These are phyloP conservation scores for Eufriesea mexicana DNA, from an alignment of 1,140 invertebrate genomes.

Conservation along the genomic window DNA sequence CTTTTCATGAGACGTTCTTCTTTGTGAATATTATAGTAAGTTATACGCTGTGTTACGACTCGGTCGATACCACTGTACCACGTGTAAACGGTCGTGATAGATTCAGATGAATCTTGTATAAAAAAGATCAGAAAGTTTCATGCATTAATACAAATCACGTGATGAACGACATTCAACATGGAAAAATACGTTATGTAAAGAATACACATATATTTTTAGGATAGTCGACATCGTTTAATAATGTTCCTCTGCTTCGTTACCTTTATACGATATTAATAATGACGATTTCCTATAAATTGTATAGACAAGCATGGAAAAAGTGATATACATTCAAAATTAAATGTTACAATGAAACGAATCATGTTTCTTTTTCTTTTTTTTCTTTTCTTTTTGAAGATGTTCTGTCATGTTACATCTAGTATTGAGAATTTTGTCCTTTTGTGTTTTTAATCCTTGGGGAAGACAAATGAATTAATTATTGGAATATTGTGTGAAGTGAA, in stretches of 20 bases:
- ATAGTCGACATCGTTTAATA: slow-evolving; percentile 5
- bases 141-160: neutral
- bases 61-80: neutral
- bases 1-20: neutral
- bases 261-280: slow-evolving; percentile 11
- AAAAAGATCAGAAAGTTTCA: neutral
- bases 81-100: neutral
- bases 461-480: neutral
- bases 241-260: slow-evolving; percentile 38
- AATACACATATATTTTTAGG: slow-evolving; percentile 19
- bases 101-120: neutral
- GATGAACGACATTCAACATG: neutral
- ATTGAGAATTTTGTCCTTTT: neutral
- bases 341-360: neutral
- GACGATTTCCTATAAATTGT: neutral
- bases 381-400: neutral
- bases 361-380: too few relatives aligned
- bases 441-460: slow-evolving; percentile 19
- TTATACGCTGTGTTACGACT: neutral
- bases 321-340: neutral
- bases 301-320: neutral
- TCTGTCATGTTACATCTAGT: neutral
- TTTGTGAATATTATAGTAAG: neutral
- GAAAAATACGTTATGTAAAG: neutral
- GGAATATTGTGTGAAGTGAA: neutral